These are phyloP conservation scores for Galeopsomyia nigrocyanea DNA, from an alignment of 2,888 invertebrate species.

Conservation along the genomic window DNA sequence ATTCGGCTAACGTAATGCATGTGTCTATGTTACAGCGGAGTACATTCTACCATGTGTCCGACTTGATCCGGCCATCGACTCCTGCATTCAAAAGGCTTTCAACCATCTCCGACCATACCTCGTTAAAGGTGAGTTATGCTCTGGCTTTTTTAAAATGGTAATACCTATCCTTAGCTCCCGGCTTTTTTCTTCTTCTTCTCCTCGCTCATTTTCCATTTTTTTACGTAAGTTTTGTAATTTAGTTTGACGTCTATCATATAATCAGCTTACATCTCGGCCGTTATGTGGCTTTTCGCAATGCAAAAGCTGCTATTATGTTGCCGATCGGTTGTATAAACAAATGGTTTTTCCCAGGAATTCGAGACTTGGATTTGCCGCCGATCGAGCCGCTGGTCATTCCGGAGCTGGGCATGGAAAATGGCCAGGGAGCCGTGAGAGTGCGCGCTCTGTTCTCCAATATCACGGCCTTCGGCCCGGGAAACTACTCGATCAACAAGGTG, in stretches of 20 bases:
- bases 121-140: constrained; percentile 68
- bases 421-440: constrained; percentile 81
- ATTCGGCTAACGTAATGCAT: no score
- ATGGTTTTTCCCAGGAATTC: constrained; percentile 71
- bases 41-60: constrained; percentile 81
- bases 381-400: constrained; percentile 82
- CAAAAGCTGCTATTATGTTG: no score
- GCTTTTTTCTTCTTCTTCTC: not conserved
- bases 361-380: constrained; percentile 80
- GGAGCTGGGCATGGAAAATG: constrained; percentile 82
- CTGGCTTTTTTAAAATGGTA: not conserved
- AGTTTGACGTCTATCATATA: not conserved
- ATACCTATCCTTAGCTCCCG: no score
- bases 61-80: constrained; percentile 76
- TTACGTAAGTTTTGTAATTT: not conserved
- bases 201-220: not conserved
- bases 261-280: no score
- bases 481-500: constrained; percentile 79
- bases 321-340: not conserved
- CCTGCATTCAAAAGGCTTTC: constrained; percentile 78
- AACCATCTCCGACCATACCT: constrained; percentile 82
- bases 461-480: constrained; percentile 82
- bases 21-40: constrained; percentile 71
- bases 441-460: constrained; percentile 82
- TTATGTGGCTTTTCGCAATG: no score